A percentile compares a stretch with the other conserved stretches of the same genome.
phyloP scores from a whole-genome alignment of 1,140 invertebrate species.

The Drosophila chauvacae region DNA sequence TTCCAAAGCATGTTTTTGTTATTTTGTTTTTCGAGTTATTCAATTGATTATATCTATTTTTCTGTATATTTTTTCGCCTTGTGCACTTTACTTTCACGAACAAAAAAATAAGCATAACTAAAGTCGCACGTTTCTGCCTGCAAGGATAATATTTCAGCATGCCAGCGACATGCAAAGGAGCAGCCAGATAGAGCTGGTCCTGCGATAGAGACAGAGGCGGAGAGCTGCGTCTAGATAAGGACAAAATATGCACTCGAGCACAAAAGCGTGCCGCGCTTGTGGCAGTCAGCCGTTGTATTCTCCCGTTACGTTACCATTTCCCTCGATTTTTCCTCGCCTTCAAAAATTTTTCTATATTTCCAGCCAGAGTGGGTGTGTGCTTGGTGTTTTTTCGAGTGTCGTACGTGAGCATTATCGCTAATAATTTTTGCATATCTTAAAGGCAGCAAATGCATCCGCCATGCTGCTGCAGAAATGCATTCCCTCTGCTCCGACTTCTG shows the following conservation, averaged over 20 bases:
- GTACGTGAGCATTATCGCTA: conserved; percentile 84
- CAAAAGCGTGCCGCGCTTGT: conserved; percentile 76
- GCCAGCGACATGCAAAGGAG: conserved; percentile 73
- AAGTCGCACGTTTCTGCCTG: conserved; percentile 83
- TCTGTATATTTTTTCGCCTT: background rate
- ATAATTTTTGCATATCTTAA: conserved; percentile 82
- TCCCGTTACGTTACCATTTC: background rate
- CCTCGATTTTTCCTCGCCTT: conserved; percentile 3
- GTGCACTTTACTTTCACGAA: conserved; percentile 10
- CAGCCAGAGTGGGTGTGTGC: background rate
- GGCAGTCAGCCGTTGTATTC: conserved; percentile 42
- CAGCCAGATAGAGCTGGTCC: conserved; percentile 36
- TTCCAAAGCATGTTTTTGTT: background rate
- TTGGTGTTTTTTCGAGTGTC: conserved; percentile 59
- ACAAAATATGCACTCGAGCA: conserved; percentile 83
- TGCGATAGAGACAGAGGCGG: conserved; percentile 7
- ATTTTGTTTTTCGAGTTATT: background rate
- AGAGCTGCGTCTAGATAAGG: conserved; percentile 68
- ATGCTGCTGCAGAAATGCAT: conserved; percentile 59
- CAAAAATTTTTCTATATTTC: background rate
- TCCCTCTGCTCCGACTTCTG: conserved; percentile 43
- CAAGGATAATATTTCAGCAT: conserved; percentile 84
- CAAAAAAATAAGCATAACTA: conserved; percentile 44
- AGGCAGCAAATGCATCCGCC: conserved; percentile 23
- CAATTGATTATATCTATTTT: background rate